A percentile compares a stretch with the other conserved stretches of the same genome.
These are phyloP conservation scores for Cydia splendana DNA, from an alignment of 1,140 invertebrate genomes.

Conservation along the genomic window DNA sequence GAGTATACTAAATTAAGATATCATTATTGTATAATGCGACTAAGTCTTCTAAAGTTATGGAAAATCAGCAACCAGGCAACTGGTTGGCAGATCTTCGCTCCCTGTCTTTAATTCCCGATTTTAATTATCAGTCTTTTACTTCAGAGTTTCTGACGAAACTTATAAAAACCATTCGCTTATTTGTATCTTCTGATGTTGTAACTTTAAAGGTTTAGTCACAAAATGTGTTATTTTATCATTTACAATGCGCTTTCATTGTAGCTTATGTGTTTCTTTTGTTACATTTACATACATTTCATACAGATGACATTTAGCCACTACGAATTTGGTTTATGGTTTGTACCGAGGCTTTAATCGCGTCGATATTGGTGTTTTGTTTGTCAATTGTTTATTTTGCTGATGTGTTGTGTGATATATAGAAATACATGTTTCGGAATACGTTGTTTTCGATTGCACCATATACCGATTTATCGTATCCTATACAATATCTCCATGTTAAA, in stretches of 20 bases:
- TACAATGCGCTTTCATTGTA: conserved; percentile 72
- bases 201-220: not conserved
- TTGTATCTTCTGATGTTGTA: not conserved
- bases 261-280: conserved; percentile 61
- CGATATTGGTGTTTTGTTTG: conserved; percentile 29
- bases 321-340: conserved; percentile 20
- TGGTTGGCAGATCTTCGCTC: not conserved
- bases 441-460: not conserved
- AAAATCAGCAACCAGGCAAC: not conserved
- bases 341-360: conserved; percentile 29
- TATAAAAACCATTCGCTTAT: too few relatives aligned
- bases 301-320: conserved; percentile 31
- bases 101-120: too few relatives aligned
- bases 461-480: not conserved
- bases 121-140: too few relatives aligned
- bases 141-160: too few relatives aligned
- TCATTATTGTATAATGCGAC: not conserved
- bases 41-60: not conserved
- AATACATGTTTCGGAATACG: conserved; percentile 9
- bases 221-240: not conserved
- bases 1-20: too few relatives aligned
- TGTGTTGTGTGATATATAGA: conserved; percentile 34
- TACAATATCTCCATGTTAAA: not conserved
- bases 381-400: conserved; percentile 40
- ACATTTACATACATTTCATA: conserved; percentile 35